Conservation (phyloP, 30 jellyfish, hydroid and myxozoan genomes). For the Sanderia malayensis region DNA sequence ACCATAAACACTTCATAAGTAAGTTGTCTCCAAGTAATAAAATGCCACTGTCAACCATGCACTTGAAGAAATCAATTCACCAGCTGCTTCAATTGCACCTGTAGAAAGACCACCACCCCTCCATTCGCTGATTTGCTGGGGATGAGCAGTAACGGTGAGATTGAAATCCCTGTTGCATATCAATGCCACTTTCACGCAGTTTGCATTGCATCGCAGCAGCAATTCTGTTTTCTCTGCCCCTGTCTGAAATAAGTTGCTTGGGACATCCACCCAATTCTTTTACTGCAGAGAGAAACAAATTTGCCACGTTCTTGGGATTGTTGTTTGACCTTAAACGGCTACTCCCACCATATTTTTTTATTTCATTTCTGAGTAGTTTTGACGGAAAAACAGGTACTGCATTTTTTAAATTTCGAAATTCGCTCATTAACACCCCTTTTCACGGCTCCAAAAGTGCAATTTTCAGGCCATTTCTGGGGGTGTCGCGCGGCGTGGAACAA, state of each 20-base stretch:
- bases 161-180: too few species aligned
- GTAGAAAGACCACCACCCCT: conserved; percentile 47
- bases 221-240: conserved; percentile 15
- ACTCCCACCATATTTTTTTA: too few species aligned
- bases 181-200: neutral
- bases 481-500: too few species aligned
- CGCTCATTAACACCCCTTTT: too few species aligned
- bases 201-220: conserved; percentile 15
- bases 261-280: conserved; percentile 12
- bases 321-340: conserved; percentile 13
- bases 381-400: too few species aligned
- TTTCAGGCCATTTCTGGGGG: too few species aligned
- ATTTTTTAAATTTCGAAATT: too few species aligned
- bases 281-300: neutral
- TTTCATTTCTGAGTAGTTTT: too few species aligned
- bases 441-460: too few species aligned
- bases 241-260: neutral
- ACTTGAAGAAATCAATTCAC: conserved; percentile 27
- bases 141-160: too few species aligned
- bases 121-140: conserved; percentile 40
- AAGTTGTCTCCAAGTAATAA: conserved; percentile 15
- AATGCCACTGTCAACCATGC: conserved; percentile 13
- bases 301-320: neutral
- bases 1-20: conserved; percentile 23
- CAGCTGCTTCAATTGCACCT: conserved; percentile 20